phyloP scores from a whole-genome alignment of 1,140 invertebrate species.

The Andrena cerasifolii region DNA sequence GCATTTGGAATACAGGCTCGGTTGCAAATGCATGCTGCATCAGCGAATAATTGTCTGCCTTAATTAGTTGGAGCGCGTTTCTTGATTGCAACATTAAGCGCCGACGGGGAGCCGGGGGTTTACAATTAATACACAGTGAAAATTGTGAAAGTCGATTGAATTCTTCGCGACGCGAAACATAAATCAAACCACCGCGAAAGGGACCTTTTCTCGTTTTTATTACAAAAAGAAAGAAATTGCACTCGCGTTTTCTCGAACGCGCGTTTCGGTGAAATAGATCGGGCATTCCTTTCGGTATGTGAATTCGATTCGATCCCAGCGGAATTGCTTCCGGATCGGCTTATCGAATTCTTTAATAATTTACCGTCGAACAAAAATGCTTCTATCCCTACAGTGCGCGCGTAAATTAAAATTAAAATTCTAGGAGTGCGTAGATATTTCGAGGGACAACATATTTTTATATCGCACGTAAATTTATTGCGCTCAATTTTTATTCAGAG shows the following conservation, averaged over 20 bases:
- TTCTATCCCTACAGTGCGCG: background rate
- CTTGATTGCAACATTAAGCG: background rate
- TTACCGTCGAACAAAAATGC: background rate
- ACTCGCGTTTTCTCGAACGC: no score
- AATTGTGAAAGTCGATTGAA: conserved; percentile 13
- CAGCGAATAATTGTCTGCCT: conserved; percentile 10
- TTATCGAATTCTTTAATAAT: background rate
- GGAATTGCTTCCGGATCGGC: background rate
- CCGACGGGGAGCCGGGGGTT: background rate
- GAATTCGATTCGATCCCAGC: no score
- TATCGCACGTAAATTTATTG: no score
- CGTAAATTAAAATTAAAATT: background rate
- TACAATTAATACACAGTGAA: background rate
- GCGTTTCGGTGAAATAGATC: no score
- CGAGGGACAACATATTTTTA: no score
- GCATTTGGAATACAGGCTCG: conserved; percentile 4
- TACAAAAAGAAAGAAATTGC: no score
- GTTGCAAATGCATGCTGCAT: background rate
- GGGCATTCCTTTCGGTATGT: no score
- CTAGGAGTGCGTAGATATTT: no score
- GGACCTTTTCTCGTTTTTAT: background rate
- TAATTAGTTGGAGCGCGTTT: conserved; percentile 14
- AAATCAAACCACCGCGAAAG: background rate
- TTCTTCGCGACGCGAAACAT: background rate
- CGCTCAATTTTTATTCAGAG: no score